Evolutionary conservation across 2,797 vertebrate genomes (phyloP), one percentile per base, ranked within the genome.

Genomic region (Gorsachius magnificus): DNA sequence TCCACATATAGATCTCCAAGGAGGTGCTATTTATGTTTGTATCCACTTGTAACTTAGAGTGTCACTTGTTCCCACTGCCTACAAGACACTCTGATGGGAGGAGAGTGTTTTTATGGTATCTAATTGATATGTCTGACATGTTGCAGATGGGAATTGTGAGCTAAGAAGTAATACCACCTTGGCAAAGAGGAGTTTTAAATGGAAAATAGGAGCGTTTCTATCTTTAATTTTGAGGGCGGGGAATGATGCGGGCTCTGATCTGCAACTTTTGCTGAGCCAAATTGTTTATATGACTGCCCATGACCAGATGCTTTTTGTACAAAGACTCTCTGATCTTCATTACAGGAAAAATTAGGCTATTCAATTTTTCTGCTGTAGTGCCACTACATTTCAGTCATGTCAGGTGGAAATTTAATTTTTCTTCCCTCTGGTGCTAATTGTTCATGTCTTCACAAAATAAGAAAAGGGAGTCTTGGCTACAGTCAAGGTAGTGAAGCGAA

Each of bases 21-120:
- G 95, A 97, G 91, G 88, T 94, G 94, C 91, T 95, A 92, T 96
- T 95, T 96, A 84, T 95, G 90, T 87, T 95, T 90, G 81, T 74
- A 95, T 93, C 88, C 64, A 60, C 88, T 95, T 93, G 65, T 50
- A 91, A 61, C 53, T 89, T 57, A 22, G 88, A 86, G 75, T 89
- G 94, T 93, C 68, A 31, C 86, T 95, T 93, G 53, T 84, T 93
- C 83, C 48, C 81, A 74, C 93, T 90, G 78, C 93, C 92, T 95
- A 60, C 83, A 75, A 69, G 90, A 43, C 45, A 15, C 48, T 17
- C 71, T 87, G 75, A 83, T 78, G 78, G 70, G 72, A 96, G 81
- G 61, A 29, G 66, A 66, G 75, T 94, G 87, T 46, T 95, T 85
- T 93, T 93, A 17, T 92, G 83, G 6, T 65, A 54, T 26, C 84